Conservation (phyloP, 2,113 vertebrate species). For the Pionites leucogaster region DNA sequence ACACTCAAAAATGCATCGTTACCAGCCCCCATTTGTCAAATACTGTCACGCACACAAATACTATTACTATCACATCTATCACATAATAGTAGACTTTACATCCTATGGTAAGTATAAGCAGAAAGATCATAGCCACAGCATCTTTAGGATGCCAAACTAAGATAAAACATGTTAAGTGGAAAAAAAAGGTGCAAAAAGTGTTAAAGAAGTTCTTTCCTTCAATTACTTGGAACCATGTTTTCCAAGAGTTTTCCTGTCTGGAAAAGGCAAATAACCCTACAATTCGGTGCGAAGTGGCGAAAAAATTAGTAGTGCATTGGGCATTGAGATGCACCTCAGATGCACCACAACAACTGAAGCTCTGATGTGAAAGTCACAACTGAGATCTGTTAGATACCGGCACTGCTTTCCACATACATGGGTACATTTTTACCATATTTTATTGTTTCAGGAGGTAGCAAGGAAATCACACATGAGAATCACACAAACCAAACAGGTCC, state of each 20-base stretch:
- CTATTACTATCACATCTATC: background rate
- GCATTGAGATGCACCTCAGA: slow-evolving; percentile 28
- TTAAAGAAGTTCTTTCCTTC: background rate
- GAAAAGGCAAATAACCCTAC: background rate
- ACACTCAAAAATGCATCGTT: background rate
- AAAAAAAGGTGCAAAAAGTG: background rate
- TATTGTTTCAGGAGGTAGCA: background rate
- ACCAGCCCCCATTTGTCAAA: background rate
- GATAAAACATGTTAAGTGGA: background rate
- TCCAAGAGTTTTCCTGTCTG: background rate
- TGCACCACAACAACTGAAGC: background rate
- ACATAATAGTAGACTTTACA: background rate
- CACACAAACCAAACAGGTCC: background rate
- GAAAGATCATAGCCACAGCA: background rate
- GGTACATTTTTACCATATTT: background rate
- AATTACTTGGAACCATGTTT: background rate
- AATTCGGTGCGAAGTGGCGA: background rate
- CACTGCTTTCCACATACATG: slow-evolving; percentile 25
- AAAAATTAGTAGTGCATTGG: background rate
- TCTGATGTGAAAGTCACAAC: slow-evolving; percentile 44
- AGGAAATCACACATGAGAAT: slow-evolving; percentile 31
- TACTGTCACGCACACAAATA: background rate
- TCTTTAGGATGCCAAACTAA: background rate
- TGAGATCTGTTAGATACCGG: slow-evolving; percentile 21
- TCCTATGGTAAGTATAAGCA: background rate